phyloP scores from a whole-genome alignment of 1,140 invertebrate genomes.

The Panagrolaimus sp. region DNA sequence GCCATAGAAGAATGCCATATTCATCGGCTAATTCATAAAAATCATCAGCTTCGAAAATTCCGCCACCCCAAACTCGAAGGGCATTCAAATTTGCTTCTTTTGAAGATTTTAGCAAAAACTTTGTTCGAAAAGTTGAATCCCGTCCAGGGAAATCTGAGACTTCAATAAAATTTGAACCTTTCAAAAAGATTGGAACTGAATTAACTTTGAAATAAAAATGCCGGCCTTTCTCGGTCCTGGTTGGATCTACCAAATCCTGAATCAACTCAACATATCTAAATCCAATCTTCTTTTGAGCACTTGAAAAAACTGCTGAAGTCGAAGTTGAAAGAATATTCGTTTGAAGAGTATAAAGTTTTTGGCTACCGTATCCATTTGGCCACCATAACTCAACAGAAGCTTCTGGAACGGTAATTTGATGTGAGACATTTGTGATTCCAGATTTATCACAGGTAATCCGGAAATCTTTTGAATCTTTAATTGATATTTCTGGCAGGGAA shows the following conservation, averaged over 20 bases:
- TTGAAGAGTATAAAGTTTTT: neutral
- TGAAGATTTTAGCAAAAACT: slow-evolving; percentile 28
- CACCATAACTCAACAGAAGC: neutral
- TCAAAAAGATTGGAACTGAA: slow-evolving; percentile 80
- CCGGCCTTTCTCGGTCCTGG: slow-evolving; percentile 64
- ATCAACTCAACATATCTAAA: slow-evolving; percentile 79
- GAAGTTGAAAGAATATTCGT: slow-evolving; percentile 16
- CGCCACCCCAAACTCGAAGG: slow-evolving; percentile 93
- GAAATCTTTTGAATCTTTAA: neutral
- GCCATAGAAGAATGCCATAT: slow-evolving; percentile 46
- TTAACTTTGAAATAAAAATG: slow-evolving; percentile 87
- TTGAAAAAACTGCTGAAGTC: slow-evolving; percentile 20
- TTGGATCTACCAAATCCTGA: slow-evolving; percentile 66
- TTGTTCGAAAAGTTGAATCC: slow-evolving; percentile 24
- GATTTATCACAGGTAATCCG: neutral
- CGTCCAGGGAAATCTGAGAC: slow-evolving; percentile 73
- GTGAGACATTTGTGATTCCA: no score
- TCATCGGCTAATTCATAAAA: slow-evolving; percentile 74
- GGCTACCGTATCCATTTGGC: slow-evolving; percentile 6
- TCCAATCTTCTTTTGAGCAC: slow-evolving; percentile 66
- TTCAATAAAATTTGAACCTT: slow-evolving; percentile 91
- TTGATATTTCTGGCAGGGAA: neutral
- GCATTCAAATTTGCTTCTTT: slow-evolving; percentile 77
- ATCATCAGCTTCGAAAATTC: slow-evolving; percentile 82
- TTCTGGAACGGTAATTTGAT: no score